These are phyloP conservation scores for Leptinotarsa undecemlineata DNA, from an alignment of 1,140 invertebrate genomes.

Conservation along the genomic window DNA sequence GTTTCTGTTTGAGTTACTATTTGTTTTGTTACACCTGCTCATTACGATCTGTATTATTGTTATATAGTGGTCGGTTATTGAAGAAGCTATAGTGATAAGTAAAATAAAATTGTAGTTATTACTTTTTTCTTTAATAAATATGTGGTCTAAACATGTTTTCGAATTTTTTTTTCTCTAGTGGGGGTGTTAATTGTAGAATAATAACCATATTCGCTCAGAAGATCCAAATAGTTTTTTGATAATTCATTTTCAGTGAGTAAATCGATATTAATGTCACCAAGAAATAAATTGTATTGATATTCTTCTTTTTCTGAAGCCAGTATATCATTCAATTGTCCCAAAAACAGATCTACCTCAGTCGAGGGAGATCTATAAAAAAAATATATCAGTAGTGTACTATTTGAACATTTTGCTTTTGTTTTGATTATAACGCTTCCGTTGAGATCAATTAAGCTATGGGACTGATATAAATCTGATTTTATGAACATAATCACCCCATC, in stretches of 20 bases:
- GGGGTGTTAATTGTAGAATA: not conserved
- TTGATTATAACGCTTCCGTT: not conserved
- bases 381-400: not conserved
- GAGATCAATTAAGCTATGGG: not conserved
- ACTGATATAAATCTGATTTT: conserved; percentile 1
- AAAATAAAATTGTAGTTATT: not conserved
- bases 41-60: not conserved
- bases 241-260: not conserved
- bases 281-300: conserved; percentile 10
- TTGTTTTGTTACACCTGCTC: not conserved
- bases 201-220: conserved; percentile 1
- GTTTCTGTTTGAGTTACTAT: not conserved
- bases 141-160: conserved; percentile 5
- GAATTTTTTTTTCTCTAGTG: conserved; percentile 14
- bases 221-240: not conserved
- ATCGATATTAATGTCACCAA: conserved; percentile 15
- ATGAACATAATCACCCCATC: conserved; percentile 8
- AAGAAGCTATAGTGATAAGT: conserved; percentile 4
- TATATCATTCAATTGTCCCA: conserved; percentile 1
- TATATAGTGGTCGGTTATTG: conserved; percentile 3
- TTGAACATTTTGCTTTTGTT: not conserved
- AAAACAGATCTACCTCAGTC: not conserved
- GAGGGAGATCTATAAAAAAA: not conserved
- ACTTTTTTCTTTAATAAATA: conserved; percentile 6
- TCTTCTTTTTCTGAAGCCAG: not conserved